Conservation (phyloP, 2,797 vertebrate species). For the Avahi laniger region DNA sequence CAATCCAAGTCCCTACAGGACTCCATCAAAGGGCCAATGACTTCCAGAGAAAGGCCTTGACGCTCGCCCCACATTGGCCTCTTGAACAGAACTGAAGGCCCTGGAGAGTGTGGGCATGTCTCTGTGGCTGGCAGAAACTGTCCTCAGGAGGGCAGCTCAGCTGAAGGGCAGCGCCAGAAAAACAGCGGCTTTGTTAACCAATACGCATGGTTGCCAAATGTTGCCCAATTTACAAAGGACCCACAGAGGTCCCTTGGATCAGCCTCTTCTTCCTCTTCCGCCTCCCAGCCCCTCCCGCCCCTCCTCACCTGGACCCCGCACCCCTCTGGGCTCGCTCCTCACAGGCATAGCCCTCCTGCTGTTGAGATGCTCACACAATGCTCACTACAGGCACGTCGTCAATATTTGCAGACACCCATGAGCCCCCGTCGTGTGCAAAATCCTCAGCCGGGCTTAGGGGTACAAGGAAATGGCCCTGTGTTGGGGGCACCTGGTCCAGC, state of each 20-base stretch:
- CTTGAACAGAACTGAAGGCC: neutral
- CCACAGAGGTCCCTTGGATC: neutral
- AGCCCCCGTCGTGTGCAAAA: neutral
- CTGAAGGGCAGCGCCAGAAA: neutral
- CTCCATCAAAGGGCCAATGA: neutral
- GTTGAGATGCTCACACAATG: neutral
- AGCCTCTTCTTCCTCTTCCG: neutral
- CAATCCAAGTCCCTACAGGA: neutral
- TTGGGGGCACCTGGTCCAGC: neutral
- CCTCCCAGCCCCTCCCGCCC: neutral
- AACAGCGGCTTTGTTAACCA: slow-evolving; percentile 23
- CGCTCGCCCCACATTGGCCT: rapidly evolving
- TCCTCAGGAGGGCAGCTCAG: neutral
- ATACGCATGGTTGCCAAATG: neutral
- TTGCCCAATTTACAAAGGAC: slow-evolving; percentile 47
- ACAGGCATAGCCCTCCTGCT: neutral
- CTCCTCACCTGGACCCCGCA: neutral
- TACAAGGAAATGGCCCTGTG: rapidly evolving
- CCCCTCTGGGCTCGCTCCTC: neutral
- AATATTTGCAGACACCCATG: neutral
- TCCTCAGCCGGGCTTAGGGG: neutral
- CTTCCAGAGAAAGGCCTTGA: neutral
- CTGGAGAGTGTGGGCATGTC: rapidly evolving
- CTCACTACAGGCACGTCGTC: neutral
- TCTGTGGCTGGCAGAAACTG: neutral